Evolutionary conservation across 2,113 vertebrate species (phyloP).

Genomic region (Megaleporinus macrocephalus): DNA sequence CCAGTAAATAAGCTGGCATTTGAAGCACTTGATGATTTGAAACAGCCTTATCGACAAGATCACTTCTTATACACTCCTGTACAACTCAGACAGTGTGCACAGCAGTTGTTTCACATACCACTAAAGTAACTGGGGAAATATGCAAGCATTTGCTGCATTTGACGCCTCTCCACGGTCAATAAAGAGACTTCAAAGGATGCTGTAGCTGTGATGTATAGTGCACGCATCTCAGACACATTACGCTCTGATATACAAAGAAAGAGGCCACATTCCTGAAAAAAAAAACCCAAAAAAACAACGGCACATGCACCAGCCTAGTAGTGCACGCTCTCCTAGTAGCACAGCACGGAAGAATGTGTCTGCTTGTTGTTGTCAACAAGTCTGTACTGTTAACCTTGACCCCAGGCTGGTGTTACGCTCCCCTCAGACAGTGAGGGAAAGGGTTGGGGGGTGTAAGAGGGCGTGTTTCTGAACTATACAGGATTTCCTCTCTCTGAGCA

Average conservation of each 20-base stretch:
- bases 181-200: too few species aligned
- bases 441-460: conserved; percentile 60
- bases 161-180: too few species aligned
- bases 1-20: too few species aligned
- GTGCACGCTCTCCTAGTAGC: not conserved
- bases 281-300: not conserved
- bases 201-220: too few species aligned
- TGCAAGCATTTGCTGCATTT: too few species aligned
- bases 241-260: not conserved
- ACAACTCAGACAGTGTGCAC: too few species aligned
- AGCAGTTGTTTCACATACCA: too few species aligned
- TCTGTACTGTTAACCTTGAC: conserved; percentile 73
- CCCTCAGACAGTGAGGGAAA: conserved; percentile 45
- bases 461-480: conserved; percentile 78
- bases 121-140: too few species aligned
- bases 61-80: too few species aligned
- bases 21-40: too few species aligned
- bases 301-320: not conserved
- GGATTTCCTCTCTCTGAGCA: conserved; percentile 79
- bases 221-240: not conserved
- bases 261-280: not conserved
- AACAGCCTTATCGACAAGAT: too few species aligned
- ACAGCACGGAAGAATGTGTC: conserved; percentile 39
- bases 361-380: conserved; percentile 68
- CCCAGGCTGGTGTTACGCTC: conserved; percentile 58